Base-by-base conservation (phyloP, 1,140 invertebrate genomes). In the Leptoteleia sp. region DNA sequence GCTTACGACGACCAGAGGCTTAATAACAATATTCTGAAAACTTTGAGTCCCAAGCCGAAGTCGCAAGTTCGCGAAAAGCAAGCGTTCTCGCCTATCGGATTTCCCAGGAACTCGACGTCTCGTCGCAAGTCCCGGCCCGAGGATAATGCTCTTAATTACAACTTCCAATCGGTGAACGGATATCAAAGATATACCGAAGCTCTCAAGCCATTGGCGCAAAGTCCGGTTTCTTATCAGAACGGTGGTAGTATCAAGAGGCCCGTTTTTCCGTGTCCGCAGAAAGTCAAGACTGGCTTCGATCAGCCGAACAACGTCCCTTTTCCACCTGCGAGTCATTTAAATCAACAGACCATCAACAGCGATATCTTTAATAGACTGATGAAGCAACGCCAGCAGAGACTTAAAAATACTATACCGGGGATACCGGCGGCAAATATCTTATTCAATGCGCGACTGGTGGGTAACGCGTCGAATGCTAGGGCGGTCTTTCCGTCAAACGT, bases 181-280 rank as follows among this genome's bases (percentile, higher is more conserved):
- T 88, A 85, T 75, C 86, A 86, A 52, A 81, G 82, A 50, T 88
- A 83, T 70, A 77, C 85, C 15, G 86, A 89, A 11, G 65, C 72
- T 40, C 33, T 86, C 0, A 88, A 88, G 27, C 73, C 71, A 12
- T 33, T 85, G 16, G 70, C 81, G 4, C 84, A 82, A 3, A 73
- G 31, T 17, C 57, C 62, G 11, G 55, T 79, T 4, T 40, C 68
- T 17, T 89, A 87, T 75, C 84, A 87, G 4, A 85, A 82, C 45
- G 77, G 81, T 1, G 31, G 11, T 35, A 81, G 15, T 86, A 85
- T 54, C 75, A 84, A 70, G 40, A 79, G 54, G 73, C 77, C 31
- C 8, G 73, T 55, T n/a, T 73, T 76, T 13, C 54, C 76, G n/a
- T 81, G 65, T 67, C 25, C 80, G 3, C 87, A 85, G 59, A 87